Evolutionary conservation across 2,113 vertebrate species (phyloP).

Genomic region (Grantiella picta): DNA sequence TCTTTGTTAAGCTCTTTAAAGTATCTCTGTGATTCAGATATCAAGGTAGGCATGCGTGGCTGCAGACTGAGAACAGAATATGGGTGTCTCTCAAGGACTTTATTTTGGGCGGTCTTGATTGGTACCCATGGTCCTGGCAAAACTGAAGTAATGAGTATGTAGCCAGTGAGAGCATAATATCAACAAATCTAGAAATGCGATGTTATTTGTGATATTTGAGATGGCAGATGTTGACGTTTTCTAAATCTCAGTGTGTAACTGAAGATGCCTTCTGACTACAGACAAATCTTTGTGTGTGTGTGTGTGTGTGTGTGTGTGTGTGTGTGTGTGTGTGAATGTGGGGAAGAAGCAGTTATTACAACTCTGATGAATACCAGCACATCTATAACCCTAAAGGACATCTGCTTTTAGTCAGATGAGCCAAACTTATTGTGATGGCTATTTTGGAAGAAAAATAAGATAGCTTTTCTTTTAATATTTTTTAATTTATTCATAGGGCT

Average conservation of each 20-base stretch:
- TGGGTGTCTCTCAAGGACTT: neutral
- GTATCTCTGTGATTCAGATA: neutral
- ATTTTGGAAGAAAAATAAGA: neutral
- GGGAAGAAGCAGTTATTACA: neutral
- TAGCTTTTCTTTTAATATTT: accelerated
- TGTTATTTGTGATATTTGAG: neutral
- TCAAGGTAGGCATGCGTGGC: neutral
- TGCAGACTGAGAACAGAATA: neutral
- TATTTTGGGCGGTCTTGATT: neutral
- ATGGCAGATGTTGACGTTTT: neutral
- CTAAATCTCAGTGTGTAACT: neutral
- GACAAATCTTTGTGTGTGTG: neutral
- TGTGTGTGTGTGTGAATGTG: neutral
- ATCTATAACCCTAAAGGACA: neutral
- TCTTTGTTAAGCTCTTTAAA: neutral
- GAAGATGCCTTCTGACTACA: neutral
- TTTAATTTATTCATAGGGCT: neutral
- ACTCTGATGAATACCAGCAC: neutral
- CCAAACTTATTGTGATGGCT: neutral
- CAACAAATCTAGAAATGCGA: neutral
- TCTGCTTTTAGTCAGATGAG: neutral
- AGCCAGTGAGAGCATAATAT: neutral
- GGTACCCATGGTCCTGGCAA: neutral
- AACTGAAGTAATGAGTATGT: neutral
- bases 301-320: neutral